phyloP scores from a whole-genome alignment of 2,888 invertebrate genomes.

The Parnassius mnemosyne region DNA sequence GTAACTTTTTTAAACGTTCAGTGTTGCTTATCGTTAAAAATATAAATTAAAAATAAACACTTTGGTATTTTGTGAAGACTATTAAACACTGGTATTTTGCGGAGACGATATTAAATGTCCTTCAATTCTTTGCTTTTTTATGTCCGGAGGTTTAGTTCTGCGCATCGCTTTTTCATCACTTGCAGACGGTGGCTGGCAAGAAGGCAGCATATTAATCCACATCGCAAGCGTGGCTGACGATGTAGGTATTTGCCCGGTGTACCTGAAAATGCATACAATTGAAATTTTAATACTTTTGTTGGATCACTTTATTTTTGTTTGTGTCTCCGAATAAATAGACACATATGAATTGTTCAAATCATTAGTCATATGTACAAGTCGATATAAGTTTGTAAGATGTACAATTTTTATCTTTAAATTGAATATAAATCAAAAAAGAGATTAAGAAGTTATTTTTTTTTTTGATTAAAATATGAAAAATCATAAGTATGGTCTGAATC shows the following conservation, averaged over 20 bases:
- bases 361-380: no score
- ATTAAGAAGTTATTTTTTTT: no score
- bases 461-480: no score
- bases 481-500: no score
- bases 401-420: no score
- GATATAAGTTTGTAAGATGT: no score
- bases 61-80: conserved; percentile 41
- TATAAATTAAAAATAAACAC: conserved; percentile 20
- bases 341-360: no score
- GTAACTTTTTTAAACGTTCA: background rate
- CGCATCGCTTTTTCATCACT: conserved; percentile 53
- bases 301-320: background rate
- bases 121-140: conserved; percentile 38
- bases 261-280: conserved; percentile 28
- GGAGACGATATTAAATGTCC: conserved; percentile 25
- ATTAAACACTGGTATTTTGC: conserved; percentile 36
- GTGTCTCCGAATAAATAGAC: background rate
- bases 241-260: conserved; percentile 20
- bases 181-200: conserved; percentile 44
- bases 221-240: conserved; percentile 40
- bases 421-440: no score
- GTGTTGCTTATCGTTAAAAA: no score
- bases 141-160: conserved; percentile 71
- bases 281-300: background rate
- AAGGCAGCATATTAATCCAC: conserved; percentile 64